Evolutionary conservation across 1,140 invertebrate species (phyloP).

Genomic region (Drosophila truncata): DNA sequence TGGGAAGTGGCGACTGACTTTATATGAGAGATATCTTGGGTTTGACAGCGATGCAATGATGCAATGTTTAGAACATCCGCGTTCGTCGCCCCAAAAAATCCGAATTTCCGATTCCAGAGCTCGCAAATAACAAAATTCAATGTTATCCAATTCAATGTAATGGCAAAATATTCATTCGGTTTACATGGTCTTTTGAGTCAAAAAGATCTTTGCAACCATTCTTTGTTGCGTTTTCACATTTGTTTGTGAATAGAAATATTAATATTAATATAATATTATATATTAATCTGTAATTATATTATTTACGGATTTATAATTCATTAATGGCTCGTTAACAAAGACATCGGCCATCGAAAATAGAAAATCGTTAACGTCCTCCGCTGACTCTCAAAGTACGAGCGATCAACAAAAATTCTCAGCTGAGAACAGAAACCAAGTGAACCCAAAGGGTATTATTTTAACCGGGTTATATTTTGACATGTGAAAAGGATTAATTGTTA

Average conservation of each 20-base stretch:
- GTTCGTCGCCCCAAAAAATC: neutral
- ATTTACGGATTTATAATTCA: neutral
- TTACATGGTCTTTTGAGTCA: neutral
- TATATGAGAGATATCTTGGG: conserved; percentile 20
- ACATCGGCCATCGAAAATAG: no score
- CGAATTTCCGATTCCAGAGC: neutral
- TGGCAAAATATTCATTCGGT: neutral
- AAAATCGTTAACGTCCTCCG: neutral
- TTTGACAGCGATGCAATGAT: conserved; percentile 15
- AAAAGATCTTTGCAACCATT: neutral
- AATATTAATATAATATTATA: neutral
- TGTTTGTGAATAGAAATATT: neutral
- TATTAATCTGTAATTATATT: neutral
- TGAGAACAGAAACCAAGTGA: neutral
- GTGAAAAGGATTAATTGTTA: conserved; percentile 4
- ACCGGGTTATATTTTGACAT: neutral
- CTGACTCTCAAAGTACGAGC: conserved; percentile 29
- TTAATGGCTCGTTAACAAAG: neutral
- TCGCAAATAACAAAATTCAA: neutral
- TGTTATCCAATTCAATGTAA: no score
- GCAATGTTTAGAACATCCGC: neutral
- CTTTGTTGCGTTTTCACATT: neutral
- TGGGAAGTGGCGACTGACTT: conserved; percentile 16
- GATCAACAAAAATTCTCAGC: conserved; percentile 1
- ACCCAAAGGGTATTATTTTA: neutral